Evolutionary conservation across 2,113 vertebrate species (phyloP), one percentile per base, ranked within the genome.

Genomic region (Menidia beryllina): DNA sequence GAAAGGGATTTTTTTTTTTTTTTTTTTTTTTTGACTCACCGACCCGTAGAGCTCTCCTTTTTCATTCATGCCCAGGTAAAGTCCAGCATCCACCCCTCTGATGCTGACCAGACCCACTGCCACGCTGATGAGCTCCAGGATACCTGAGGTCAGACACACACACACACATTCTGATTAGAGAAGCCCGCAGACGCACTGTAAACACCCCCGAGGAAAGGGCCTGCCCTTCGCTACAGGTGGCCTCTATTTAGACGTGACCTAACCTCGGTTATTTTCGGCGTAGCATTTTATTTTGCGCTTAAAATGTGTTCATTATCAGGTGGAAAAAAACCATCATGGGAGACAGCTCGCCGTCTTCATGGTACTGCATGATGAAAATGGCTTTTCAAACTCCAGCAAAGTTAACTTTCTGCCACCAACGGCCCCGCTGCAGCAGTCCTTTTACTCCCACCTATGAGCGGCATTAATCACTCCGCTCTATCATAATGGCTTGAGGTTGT

Each of bases 21-120:
- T 21, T 24, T 50, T 51, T 12, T 51, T 36, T 13, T 25, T 69
- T 88, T 82, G 81, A 97, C 97, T 97, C 94, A 99, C 98, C 94
- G 97, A 99, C 90, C 97, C 98, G 92, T 95, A 99, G 75, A 99
- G 96, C 82, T 99, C 97, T 87, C 98, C 98, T 93, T 95, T 93
- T 84, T 98, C 97, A 23, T 98, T 99, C 98, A 99, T 99, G 85
- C 97, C 96, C 79, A 99, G 95, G 93, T 99, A 99, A 63, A 98
- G 95, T 89, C 97, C 96, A 0, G 96, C 96, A 63, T 99, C 98
- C 91, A 99, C 97, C 53, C 98, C 98, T 58, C 96, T 95, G 92
- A 99, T 98, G 92, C 98, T 99, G 90, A 99, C 97, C 90, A 99
- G 94, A 56, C 98, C 94, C 80, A 99, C 97, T n/a, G 98, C 97